Percentiles rank a stretch among this genome's conserved stretches.
Conservation (phyloP, 2,888 invertebrate genomes). For the Gonocerus acuteangulatus region DNA sequence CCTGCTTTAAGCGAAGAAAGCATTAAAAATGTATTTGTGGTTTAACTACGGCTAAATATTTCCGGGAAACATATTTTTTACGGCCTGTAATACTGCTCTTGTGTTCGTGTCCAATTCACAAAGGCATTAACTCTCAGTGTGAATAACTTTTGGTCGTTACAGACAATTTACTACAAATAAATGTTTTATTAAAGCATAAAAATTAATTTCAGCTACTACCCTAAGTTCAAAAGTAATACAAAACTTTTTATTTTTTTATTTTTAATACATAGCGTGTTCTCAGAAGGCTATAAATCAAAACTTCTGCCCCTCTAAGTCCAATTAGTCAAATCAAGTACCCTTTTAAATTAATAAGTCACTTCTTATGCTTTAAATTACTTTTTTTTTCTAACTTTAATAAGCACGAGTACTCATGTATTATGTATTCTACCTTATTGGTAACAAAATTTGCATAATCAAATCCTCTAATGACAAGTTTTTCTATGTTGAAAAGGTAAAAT, state of each 20-base stretch:
- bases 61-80: too few species aligned
- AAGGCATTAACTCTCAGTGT: too few species aligned
- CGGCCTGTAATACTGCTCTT: too few species aligned
- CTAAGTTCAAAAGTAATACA: too few species aligned
- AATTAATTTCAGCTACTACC: too few species aligned
- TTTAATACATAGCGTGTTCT: background rate
- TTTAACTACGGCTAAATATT: too few species aligned
- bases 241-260: background rate
- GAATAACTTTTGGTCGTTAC: too few species aligned
- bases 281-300: background rate
- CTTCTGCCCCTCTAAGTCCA: background rate
- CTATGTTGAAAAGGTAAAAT: background rate
- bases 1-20: too few species aligned
- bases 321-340: background rate
- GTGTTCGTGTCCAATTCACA: too few species aligned
- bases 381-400: background rate
- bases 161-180: too few species aligned
- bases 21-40: too few species aligned
- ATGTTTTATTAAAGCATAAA: too few species aligned
- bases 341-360: conserved; percentile 1
- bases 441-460: background rate
- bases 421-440: background rate
- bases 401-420: background rate
- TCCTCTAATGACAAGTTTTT: background rate
- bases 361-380: background rate